These are phyloP conservation scores for Psilanteris sp. DNA, from an alignment of 1,140 invertebrate genomes.

Conservation along the genomic window DNA sequence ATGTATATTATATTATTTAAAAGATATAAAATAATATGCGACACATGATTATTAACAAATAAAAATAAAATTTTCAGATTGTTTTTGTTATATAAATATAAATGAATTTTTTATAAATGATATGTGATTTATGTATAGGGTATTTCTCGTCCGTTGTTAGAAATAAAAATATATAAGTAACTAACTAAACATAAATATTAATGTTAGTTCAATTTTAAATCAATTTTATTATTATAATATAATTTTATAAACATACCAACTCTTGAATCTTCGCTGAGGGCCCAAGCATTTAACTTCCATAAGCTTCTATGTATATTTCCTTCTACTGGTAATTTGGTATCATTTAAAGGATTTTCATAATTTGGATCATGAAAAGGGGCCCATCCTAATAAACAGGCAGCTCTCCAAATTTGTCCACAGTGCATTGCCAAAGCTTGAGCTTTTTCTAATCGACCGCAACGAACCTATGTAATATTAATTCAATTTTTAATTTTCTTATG, in stretches of 20 bases:
- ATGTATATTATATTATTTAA: no score
- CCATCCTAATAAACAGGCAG: conserved; percentile 94
- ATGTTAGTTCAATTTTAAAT: no score
- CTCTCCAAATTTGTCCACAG: conserved; percentile 93
- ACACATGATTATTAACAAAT: no score
- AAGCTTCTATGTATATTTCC: conserved; percentile 94
- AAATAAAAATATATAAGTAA: no score
- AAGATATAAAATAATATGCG: no score
- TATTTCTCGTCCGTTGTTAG: no score
- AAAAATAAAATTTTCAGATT: no score
- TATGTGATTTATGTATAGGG: no score
- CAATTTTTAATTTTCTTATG: neutral
- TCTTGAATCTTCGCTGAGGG: conserved; percentile 83
- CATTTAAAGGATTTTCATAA: conserved; percentile 78
- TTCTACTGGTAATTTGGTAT: conserved; percentile 83
- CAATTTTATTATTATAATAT: neutral
- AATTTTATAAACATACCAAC: conserved; percentile 68
- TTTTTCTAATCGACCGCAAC: conserved; percentile 91
- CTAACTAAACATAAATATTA: no score
- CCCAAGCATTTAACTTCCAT: conserved; percentile 93
- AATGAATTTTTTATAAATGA: no score
- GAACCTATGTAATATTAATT: conserved; percentile 79
- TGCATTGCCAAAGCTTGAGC: conserved; percentile 91
- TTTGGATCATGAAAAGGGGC: conserved; percentile 91
- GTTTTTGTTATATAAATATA: no score